phyloP scores from a whole-genome alignment of 2,113 vertebrate genomes.

The Ursus arctos region DNA sequence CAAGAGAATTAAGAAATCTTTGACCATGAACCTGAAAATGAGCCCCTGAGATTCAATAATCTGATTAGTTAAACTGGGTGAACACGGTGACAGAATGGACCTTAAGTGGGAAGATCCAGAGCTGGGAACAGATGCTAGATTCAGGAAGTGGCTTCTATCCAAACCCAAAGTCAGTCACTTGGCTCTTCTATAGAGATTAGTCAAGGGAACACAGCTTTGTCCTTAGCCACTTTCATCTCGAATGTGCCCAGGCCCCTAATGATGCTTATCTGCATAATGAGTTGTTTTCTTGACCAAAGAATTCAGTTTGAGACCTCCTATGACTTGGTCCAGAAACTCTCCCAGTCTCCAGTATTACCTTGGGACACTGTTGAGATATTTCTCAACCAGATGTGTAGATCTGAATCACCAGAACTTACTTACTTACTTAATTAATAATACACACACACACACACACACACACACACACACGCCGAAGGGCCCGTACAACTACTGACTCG shows the following conservation, averaged over 20 bases:
- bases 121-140: slow-evolving; percentile 74
- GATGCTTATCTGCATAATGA: not conserved
- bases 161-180: slow-evolving; percentile 64
- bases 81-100: slow-evolving; percentile 55
- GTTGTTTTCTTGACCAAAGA: not conserved
- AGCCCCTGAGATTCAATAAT: slow-evolving; percentile 77
- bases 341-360: not conserved
- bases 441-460: too few species aligned
- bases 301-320: not conserved
- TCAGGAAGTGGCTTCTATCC: slow-evolving; percentile 70
- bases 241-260: not conserved
- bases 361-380: not conserved
- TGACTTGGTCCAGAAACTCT: not conserved
- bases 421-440: not conserved
- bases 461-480: not conserved
- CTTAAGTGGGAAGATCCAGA: slow-evolving; percentile 64
- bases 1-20: slow-evolving; percentile 78
- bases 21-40: slow-evolving; percentile 82
- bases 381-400: not conserved
- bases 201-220: slow-evolving; percentile 52
- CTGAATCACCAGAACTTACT: not conserved
- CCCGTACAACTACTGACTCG: not conserved
- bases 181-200: slow-evolving; percentile 58
- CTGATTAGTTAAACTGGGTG: slow-evolving; percentile 82
- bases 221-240: slow-evolving; percentile 61